Base-by-base conservation (phyloP, 2,797 vertebrate species). In the Alexandromys oeconomus region DNA sequence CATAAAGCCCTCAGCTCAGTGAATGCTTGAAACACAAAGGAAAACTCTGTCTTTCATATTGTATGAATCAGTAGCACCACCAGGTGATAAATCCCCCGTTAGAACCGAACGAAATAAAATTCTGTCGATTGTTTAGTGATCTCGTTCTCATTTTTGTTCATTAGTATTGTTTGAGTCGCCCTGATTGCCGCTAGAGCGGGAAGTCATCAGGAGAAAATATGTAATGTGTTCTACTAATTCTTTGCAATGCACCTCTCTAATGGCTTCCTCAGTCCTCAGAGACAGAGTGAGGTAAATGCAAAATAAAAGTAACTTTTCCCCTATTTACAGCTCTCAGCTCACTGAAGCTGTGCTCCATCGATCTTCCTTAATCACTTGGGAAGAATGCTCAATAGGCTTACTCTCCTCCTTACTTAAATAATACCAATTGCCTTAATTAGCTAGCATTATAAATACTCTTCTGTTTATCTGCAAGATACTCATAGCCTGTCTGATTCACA, bases 351-450 rank as follows among this genome's bases (percentile, higher is more conserved):
- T 95, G 67, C n/a, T 94, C 80, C 94, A 94, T 94, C 2, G 63
- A 97, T 95, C 43, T 96, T 25, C 29, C 7, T 74, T 95, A 96
- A 87, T 91, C 31, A 0, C 94, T 74, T 59, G 10, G 31, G 79
- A 89, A 95, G 82, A 95, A 97, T 40, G 73, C 69, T 97, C 97
- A 94, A 65, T 95, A 96, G 74, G 31, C 67, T 93, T 92, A 89
- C n/a, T 57, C 29, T 96, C 31, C 73, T 89, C 61, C 95, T 96
- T 94, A 81, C 77, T 89, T 97, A 93, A 97, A 94, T 96, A 96
- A 95, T 84, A 96, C 61, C 79, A 97, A 93, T 95, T 97, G 79
- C 77, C 92, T 93, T 96, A 97, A 98, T 98, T 97, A 97, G 91
- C 63, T 92, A 97, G 80, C 48, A 31, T 91, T 93, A 71, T 91